phyloP scores from a whole-genome alignment of 2,888 invertebrate genomes.

The Dioctria rufipes region DNA sequence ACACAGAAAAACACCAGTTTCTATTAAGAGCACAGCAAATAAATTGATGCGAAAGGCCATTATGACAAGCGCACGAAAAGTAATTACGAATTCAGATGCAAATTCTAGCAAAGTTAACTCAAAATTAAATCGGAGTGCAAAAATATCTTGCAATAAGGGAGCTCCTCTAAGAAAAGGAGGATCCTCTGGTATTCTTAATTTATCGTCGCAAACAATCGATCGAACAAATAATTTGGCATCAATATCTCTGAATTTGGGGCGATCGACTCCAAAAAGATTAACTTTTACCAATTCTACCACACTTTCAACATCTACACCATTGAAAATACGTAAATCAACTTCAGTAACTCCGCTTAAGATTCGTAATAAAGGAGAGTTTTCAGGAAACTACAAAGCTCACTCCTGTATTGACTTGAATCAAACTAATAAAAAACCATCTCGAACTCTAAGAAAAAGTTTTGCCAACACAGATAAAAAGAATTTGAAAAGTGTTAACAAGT shows the following conservation, averaged over 20 bases:
- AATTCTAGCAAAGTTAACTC: not conserved
- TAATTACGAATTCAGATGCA: not conserved
- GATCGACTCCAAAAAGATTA: not conserved
- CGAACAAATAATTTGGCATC: not conserved
- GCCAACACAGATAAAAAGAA: not conserved
- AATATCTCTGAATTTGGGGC: not conserved
- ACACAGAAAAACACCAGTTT: not conserved
- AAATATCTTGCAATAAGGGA: not conserved
- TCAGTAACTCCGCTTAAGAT: not conserved
- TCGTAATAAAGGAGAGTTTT: not conserved
- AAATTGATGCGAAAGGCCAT: not conserved
- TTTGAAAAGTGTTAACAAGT: not conserved
- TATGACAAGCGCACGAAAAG: constrained; percentile 6
- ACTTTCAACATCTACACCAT: constrained; percentile 9
- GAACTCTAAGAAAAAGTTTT: constrained; percentile 1
- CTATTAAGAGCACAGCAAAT: not conserved
- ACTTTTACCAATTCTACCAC: not conserved
- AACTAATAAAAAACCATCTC: not conserved
- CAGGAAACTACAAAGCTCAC: not conserved
- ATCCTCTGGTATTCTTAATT: not conserved
- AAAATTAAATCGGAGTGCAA: not conserved
- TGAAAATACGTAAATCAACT: constrained; percentile 1
- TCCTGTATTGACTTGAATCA: constrained; percentile 8
- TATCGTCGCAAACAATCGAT: not conserved
- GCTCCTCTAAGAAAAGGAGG: not conserved